A percentile compares a stretch with the other conserved stretches of the same genome.
Evolutionary conservation across 2,888 invertebrate genomes (phyloP).

Genomic region (Psylliodes chrysocephalus): DNA sequence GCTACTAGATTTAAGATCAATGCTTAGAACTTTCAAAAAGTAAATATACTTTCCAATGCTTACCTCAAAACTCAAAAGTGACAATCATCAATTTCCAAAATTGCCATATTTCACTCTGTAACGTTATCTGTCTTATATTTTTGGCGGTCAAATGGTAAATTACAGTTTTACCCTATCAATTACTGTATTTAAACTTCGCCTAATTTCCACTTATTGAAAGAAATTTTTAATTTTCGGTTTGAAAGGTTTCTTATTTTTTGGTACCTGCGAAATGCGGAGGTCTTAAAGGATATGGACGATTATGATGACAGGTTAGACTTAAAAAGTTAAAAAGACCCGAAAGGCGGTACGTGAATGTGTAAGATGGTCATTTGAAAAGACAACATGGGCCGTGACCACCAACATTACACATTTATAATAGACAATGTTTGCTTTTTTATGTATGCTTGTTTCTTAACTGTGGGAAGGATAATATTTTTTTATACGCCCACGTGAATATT

Average conservation of each 20-base stretch:
- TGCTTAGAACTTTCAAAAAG: too few species aligned
- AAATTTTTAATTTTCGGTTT: slow-evolving; percentile 1
- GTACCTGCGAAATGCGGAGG: slow-evolving; percentile 1
- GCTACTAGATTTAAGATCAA: too few species aligned
- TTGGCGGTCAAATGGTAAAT: neutral
- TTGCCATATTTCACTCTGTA: neutral
- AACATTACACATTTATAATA: too few species aligned
- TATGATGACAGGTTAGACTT: slow-evolving; percentile 12
- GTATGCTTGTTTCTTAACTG: too few species aligned
- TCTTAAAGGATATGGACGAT: slow-evolving; percentile 4
- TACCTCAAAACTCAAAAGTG: neutral
- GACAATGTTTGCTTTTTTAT: too few species aligned
- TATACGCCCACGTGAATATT: too few species aligned
- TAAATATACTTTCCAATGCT: too few species aligned
- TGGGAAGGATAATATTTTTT: too few species aligned
- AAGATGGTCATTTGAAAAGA: too few species aligned
- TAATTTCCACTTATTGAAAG: neutral
- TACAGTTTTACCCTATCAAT: neutral
- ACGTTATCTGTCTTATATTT: neutral
- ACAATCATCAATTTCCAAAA: neutral
- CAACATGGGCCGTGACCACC: too few species aligned
- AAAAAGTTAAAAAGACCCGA: too few species aligned
- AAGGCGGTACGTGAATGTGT: too few species aligned
- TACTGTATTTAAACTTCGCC: neutral
- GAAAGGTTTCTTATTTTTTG: neutral